These are phyloP conservation scores for Phoronis australis DNA, from an alignment of 2,888 invertebrate species.

Conservation along the genomic window DNA sequence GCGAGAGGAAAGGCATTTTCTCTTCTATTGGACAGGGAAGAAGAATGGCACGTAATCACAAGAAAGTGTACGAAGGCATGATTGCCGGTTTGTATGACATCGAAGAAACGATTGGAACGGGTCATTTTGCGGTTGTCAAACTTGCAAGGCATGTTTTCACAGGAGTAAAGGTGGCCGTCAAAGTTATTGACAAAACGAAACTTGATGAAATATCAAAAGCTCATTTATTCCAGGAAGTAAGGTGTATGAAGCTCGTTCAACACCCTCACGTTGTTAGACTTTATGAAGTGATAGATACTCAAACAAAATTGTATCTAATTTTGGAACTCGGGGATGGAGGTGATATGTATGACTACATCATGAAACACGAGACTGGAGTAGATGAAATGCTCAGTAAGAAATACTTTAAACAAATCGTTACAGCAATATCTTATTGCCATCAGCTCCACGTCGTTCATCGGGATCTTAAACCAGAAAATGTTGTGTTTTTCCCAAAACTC, in stretches of 20 bases:
- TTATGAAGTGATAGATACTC: conserved; percentile 99
- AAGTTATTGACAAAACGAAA: conserved; percentile 97
- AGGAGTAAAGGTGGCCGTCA: conserved; percentile 95
- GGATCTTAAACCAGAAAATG: conserved; percentile 98
- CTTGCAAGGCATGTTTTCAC: conserved; percentile 97
- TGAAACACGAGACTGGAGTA: conserved; percentile 84
- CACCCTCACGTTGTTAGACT: conserved; percentile 97
- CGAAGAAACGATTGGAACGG: conserved; percentile 93
- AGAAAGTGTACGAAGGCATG: conserved; percentile 42
- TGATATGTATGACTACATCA: conserved; percentile 97
- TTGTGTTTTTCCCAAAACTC: conserved; percentile 95
- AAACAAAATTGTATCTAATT: conserved; percentile 83
- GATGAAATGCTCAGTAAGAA: conserved; percentile 60
- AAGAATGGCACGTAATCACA: conserved; percentile 29
- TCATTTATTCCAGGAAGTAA: conserved; percentile 73
- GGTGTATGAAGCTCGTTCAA: conserved; percentile 98
- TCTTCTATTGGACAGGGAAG: too few species aligned
- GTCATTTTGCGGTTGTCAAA: conserved; percentile 98
- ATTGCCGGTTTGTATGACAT: conserved; percentile 85
- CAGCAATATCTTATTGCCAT: conserved; percentile 96
- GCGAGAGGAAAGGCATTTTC: too few species aligned
- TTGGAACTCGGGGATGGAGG: conserved; percentile 97
- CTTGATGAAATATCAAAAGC: conserved; percentile 91
- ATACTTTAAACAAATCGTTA: conserved; percentile 93
- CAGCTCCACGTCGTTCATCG: conserved; percentile 81